These are phyloP conservation scores for Magallana angulata DNA, from an alignment of 1,140 invertebrate species.

Conservation along the genomic window DNA sequence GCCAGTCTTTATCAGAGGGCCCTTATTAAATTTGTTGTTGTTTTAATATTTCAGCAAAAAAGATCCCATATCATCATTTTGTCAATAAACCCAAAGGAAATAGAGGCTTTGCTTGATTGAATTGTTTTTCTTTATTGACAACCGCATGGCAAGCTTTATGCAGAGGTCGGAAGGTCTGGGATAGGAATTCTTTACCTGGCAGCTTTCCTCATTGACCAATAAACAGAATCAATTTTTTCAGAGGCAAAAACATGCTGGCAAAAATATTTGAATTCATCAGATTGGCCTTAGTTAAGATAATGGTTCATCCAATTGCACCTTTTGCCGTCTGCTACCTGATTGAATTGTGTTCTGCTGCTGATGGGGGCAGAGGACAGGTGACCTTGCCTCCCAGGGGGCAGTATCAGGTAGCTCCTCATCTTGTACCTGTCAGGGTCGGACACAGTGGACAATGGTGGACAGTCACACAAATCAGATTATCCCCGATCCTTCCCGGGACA, in stretches of 20 bases:
- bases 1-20: not conserved
- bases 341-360: not conserved
- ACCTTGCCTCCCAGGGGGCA: not conserved
- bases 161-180: not conserved
- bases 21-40: constrained; percentile 23
- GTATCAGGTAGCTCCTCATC: not conserved
- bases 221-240: not conserved
- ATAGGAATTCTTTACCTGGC: not conserved
- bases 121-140: constrained; percentile 26
- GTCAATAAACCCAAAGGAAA: constrained; percentile 13
- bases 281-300: not conserved
- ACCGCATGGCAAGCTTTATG: not conserved
- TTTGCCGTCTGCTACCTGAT: not conserved
- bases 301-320: not conserved
- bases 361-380: not conserved
- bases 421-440: not conserved
- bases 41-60: constrained; percentile 19
- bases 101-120: constrained; percentile 13
- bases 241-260: not conserved
- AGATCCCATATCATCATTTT: not conserved
- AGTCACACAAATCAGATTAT: not conserved
- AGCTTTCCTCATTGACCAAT: not conserved
- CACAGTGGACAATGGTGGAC: not conserved
- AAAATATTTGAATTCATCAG: not conserved
- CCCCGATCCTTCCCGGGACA: not conserved